Evolutionary conservation across 2,797 vertebrate genomes (phyloP).

Genomic region (Tiaroga cobitis): DNA sequence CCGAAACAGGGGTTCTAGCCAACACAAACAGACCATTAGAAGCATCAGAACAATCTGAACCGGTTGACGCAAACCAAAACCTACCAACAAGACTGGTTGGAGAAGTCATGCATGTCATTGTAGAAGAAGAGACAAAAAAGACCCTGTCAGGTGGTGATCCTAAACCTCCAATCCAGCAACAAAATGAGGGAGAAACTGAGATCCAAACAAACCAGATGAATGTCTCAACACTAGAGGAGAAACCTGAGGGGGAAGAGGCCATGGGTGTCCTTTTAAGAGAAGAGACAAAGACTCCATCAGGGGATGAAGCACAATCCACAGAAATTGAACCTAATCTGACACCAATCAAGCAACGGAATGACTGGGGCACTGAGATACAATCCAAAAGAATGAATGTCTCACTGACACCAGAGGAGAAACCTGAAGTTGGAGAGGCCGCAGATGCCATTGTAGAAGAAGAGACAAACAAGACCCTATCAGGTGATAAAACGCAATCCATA

Average conservation of each 20-base stretch:
- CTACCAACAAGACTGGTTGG: slow-evolving; percentile 5
- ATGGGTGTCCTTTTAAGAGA: background rate
- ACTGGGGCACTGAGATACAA: slow-evolving; percentile 23
- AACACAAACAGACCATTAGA: background rate
- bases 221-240: background rate
- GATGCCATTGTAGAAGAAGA: slow-evolving; percentile 2
- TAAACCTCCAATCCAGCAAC: background rate
- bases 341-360: slow-evolving; percentile 4
- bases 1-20: slow-evolving; percentile 5
- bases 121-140: slow-evolving; percentile 1
- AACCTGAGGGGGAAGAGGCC: background rate
- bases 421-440: background rate
- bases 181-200: slow-evolving; percentile 21
- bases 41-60: background rate
- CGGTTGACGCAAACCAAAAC: background rate
- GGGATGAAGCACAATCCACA: background rate
- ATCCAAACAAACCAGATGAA: background rate
- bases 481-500: background rate
- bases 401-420: background rate
- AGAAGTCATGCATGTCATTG: background rate
- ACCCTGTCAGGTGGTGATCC: background rate
- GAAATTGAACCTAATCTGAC: slow-evolving; percentile 15
- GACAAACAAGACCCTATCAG: background rate
- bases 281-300: background rate
- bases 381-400: background rate